Evolutionary conservation across 2,797 vertebrate species (phyloP).

Genomic region (Brachymystax lenok): DNA sequence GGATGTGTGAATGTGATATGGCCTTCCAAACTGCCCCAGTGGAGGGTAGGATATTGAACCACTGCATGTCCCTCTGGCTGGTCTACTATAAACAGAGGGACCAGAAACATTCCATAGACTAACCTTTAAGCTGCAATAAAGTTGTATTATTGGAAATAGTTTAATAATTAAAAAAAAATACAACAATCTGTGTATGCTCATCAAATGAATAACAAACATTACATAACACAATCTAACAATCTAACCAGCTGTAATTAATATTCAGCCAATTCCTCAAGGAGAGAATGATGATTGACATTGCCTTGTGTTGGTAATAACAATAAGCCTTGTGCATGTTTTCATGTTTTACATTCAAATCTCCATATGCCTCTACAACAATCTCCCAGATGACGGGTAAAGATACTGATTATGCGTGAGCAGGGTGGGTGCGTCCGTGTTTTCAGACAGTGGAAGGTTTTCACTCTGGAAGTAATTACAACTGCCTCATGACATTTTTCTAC

Average conservation of each 20-base stretch:
- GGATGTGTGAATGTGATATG: background rate
- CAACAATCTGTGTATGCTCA: background rate
- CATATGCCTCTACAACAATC: background rate
- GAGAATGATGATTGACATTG: background rate
- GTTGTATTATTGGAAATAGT: background rate
- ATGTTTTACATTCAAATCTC: background rate
- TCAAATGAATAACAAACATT: background rate
- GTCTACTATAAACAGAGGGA: background rate
- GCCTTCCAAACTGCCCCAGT: background rate
- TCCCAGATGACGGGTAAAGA: background rate
- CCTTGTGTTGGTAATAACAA: background rate
- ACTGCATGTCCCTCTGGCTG: background rate
- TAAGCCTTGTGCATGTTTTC: background rate
- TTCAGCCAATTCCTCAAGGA: background rate
- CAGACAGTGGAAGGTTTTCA: background rate
- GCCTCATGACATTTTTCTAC: constrained; percentile 23
- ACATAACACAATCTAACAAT: background rate
- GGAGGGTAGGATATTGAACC: background rate
- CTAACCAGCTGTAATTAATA: background rate
- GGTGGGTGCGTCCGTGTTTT: background rate
- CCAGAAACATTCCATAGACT: background rate
- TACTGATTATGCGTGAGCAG: background rate
- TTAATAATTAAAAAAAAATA: background rate
- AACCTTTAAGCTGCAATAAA: background rate
- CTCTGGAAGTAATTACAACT: constrained; percentile 25